Conservation (phyloP, 2,113 vertebrate species). For the Danionella cerebrum region DNA sequence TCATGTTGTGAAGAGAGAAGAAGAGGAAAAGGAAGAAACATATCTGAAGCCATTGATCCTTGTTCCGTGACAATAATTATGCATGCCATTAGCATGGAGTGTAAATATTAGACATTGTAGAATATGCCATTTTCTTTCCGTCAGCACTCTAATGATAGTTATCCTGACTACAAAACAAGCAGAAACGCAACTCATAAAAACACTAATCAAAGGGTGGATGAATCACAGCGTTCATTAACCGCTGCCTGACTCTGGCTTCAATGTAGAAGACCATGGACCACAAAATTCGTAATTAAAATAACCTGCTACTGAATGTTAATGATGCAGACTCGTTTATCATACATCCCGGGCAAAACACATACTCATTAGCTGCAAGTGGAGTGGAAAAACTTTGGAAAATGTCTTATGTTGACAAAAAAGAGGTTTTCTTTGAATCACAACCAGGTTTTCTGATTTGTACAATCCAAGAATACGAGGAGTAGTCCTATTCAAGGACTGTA, state of each 20-base stretch:
- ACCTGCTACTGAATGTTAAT: background rate
- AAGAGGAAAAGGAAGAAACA: background rate
- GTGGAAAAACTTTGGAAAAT: background rate
- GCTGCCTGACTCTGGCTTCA: slow-evolving; percentile 8
- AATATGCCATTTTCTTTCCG: slow-evolving; percentile 21
- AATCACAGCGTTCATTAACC: slow-evolving; percentile 41
- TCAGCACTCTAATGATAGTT: slow-evolving; percentile 34
- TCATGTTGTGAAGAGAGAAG: background rate
- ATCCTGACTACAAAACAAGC: slow-evolving; percentile 12
- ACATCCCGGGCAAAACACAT: background rate
- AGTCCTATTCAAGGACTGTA: no score
- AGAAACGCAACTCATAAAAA: background rate
- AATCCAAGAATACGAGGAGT: no score
- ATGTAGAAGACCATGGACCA: background rate
- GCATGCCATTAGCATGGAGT: slow-evolving; percentile 29
- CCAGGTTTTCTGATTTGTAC: background rate
- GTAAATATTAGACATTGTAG: slow-evolving; percentile 27
- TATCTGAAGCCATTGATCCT: slow-evolving; percentile 39
- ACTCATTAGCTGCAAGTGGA: background rate
- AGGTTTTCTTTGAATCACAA: background rate
- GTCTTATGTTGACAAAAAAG: background rate
- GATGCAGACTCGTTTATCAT: background rate
- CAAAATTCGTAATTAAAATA: slow-evolving; percentile 26
- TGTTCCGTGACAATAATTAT: slow-evolving; percentile 39
- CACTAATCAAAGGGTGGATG: slow-evolving; percentile 27